These are phyloP conservation scores for Bergia sp. DNA, from an alignment of 92 coral and sea anemone species.

Conservation along the genomic window DNA sequence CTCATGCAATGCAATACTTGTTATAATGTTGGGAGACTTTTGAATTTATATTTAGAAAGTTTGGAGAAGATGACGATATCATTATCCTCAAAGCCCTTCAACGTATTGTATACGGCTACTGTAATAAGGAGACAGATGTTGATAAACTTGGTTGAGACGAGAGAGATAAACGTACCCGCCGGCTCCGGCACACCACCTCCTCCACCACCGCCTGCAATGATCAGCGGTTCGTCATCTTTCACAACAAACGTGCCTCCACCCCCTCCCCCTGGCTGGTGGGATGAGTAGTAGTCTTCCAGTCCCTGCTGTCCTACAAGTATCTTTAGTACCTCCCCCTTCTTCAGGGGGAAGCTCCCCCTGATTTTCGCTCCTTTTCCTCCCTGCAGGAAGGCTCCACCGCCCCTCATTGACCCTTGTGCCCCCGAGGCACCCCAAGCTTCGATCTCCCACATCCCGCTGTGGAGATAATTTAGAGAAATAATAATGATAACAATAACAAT, in stretches of 20 bases:
- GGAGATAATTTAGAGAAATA: neutral
- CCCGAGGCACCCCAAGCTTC: conserved; percentile 98
- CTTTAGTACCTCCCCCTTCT: conserved; percentile 77
- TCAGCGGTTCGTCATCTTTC: conserved; percentile 68
- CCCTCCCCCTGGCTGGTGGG: conserved; percentile 91
- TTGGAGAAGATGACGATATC: neutral
- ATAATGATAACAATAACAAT: no score
- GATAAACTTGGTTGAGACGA: no score
- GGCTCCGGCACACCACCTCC: conserved; percentile 97
- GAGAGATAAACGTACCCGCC: conserved; percentile 46
- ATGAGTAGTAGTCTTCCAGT: conserved; percentile 63
- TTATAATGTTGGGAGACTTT: no score
- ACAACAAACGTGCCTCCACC: conserved; percentile 98
- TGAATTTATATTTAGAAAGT: no score
- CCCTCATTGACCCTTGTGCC: conserved; percentile 84
- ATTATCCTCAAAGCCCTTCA: neutral
- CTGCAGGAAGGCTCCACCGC: conserved; percentile 70
- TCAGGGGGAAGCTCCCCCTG: conserved; percentile 79
- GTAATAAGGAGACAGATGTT: no score
- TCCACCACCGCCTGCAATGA: conserved; percentile 95
- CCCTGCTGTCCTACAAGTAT: conserved; percentile 94
- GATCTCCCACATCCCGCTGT: conserved; percentile 85
- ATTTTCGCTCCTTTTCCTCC: conserved; percentile 90
- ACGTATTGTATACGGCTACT: neutral
- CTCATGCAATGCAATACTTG: no score